These are phyloP conservation scores for Xiphophorus maculatus DNA, from an alignment of 2,113 vertebrate genomes.

Conservation along the genomic window DNA sequence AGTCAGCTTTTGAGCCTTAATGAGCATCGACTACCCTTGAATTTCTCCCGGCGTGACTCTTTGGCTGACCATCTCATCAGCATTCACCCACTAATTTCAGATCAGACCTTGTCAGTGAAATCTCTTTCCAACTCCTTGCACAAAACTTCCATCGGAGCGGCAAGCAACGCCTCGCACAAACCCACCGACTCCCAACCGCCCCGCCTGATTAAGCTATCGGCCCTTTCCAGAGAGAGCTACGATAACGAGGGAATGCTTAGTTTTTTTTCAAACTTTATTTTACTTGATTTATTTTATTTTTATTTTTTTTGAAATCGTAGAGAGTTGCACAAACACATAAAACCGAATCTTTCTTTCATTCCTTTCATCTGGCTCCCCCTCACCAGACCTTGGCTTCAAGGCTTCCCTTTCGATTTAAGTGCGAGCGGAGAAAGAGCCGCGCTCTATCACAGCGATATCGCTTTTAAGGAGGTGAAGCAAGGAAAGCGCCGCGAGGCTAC, in stretches of 20 bases:
- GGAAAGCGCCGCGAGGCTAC: conserved; percentile 76
- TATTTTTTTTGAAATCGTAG: conserved; percentile 38
- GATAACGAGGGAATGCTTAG: conserved; percentile 46
- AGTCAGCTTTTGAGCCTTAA: conserved; percentile 26
- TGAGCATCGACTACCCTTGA: conserved; percentile 24
- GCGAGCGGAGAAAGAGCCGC: conserved; percentile 51
- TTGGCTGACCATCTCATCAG: conserved; percentile 38
- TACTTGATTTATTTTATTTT: no score
- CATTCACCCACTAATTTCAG: conserved; percentile 44
- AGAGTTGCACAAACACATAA: conserved; percentile 59
- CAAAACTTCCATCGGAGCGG: conserved; percentile 30
- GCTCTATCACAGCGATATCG: conserved; percentile 72
- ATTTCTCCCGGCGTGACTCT: conserved; percentile 2
- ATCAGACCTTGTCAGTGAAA: conserved; percentile 33
- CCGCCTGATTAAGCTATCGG: conserved; percentile 26
- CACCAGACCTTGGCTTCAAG: conserved; percentile 69
- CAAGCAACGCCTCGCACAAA: conserved; percentile 19
- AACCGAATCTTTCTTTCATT: conserved; percentile 49
- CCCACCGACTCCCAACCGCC: no score
- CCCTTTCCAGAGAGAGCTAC: conserved; percentile 26
- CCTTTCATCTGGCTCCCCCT: conserved; percentile 66
- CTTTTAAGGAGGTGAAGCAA: conserved; percentile 73
- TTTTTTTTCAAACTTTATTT: no score
- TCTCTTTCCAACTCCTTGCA: conserved; percentile 31
- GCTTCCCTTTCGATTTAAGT: conserved; percentile 64